These are phyloP conservation scores for Callocephalon fimbriatum DNA, from an alignment of 2,113 vertebrate species.

Conservation along the genomic window DNA sequence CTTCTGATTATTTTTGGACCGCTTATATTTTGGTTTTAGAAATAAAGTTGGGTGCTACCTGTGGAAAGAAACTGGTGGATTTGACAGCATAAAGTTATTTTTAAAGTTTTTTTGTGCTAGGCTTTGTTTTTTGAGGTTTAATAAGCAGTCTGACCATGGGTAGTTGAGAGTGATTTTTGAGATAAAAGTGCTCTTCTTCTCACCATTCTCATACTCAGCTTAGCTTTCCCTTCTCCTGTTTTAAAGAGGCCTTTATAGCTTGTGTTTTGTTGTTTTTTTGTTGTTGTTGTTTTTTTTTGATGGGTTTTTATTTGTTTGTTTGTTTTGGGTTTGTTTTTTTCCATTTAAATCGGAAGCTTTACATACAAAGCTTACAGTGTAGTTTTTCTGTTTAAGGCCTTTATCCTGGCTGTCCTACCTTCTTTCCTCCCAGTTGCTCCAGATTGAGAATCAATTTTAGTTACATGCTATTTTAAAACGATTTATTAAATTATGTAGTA, in stretches of 20 bases:
- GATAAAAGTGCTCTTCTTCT: background rate
- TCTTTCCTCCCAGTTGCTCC: background rate
- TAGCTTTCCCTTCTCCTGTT: background rate
- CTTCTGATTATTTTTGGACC: background rate
- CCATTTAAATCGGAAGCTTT: background rate
- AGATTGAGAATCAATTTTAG: background rate
- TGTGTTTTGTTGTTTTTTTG: fast-evolving
- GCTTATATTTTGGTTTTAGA: background rate
- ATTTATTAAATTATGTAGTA: background rate
- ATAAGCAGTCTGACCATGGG: background rate
- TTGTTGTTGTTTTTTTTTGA: background rate
- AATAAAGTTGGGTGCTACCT: background rate
- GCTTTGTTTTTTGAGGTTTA: background rate
- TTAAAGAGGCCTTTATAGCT: background rate
- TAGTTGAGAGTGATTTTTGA: background rate
- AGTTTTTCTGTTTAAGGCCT: background rate
- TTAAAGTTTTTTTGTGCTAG: background rate
- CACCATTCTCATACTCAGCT: background rate
- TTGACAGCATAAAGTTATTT: background rate
- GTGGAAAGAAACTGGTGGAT: background rate
- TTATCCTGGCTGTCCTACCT: background rate
- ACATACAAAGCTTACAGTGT: background rate
- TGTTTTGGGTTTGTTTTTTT: background rate
- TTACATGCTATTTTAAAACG: background rate
- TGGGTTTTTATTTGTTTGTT: too few relatives aligned